Evolutionary conservation across 2,888 invertebrate genomes (phyloP).

Genomic region (Pogonocherus hispidulus): DNA sequence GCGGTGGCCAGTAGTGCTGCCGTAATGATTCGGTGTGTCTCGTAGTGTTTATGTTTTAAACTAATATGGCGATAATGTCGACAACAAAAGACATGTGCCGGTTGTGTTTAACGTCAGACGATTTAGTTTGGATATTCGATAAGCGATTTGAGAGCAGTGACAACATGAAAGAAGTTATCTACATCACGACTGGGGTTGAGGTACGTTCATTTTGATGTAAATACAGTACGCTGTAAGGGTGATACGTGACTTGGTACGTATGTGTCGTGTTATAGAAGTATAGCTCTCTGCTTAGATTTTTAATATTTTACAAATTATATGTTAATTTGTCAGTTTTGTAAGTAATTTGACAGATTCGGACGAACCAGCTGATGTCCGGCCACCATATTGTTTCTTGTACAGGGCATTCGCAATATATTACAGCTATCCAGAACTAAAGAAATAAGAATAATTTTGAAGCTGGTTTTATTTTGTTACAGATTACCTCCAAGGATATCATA

Average conservation of each 20-base stretch:
- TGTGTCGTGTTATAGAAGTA: no score
- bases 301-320: no score
- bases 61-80: not conserved
- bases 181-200: slow-evolving; percentile 48
- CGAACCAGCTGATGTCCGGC: not conserved
- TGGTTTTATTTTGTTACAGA: no score
- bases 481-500: slow-evolving; percentile 45
- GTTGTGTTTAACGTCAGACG: slow-evolving; percentile 51
- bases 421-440: no score
- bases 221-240: no score
- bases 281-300: no score
- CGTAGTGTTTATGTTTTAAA: not conserved
- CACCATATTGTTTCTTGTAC: not conserved
- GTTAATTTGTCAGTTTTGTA: no score
- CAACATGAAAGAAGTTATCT: slow-evolving; percentile 47
- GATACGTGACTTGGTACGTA: no score
- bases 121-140: slow-evolving; percentile 50
- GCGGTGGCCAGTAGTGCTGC: no score
- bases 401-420: not conserved
- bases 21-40: not conserved
- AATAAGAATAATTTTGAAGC: no score
- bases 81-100: slow-evolving; percentile 47
- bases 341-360: no score
- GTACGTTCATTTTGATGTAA: slow-evolving; percentile 27
- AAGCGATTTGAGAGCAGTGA: slow-evolving; percentile 29